Evolutionary conservation across 2,888 invertebrate genomes (phyloP).

Genomic region (Steromphala cineraria): DNA sequence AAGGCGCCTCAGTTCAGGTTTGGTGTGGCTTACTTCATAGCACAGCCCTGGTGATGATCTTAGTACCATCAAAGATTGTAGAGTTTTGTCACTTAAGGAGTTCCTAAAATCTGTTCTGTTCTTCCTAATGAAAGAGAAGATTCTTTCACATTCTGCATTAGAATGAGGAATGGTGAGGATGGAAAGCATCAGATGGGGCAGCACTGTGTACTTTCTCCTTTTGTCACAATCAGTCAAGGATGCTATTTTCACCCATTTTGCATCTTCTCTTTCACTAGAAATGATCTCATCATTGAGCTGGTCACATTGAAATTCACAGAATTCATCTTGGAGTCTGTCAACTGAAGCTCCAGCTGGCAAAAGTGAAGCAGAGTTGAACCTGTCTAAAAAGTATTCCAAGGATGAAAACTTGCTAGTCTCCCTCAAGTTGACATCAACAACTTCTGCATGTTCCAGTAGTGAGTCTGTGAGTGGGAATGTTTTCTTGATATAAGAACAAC

Average conservation of each 20-base stretch:
- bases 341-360: background rate
- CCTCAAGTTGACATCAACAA: background rate
- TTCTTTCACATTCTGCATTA: conserved; percentile 24
- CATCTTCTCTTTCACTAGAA: conserved; percentile 21
- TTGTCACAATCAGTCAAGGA: background rate
- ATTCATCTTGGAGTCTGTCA: conserved; percentile 11
- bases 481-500: background rate
- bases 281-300: too few species aligned
- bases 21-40: too few species aligned
- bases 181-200: background rate
- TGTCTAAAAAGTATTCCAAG: conserved; percentile 12
- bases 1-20: too few species aligned
- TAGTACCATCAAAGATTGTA: too few species aligned
- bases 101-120: too few species aligned
- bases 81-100: too few species aligned
- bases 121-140: conserved; percentile 28
- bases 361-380: background rate
- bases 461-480: conserved; percentile 11
- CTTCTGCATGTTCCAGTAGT: background rate
- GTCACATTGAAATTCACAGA: background rate
- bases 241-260: conserved; percentile 21
- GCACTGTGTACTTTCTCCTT: background rate
- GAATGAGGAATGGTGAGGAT: background rate
- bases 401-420: background rate
- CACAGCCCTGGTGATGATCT: too few species aligned